Evolutionary conservation across 2,888 invertebrate species (phyloP).

Genomic region (Oscheius myriophilus): DNA sequence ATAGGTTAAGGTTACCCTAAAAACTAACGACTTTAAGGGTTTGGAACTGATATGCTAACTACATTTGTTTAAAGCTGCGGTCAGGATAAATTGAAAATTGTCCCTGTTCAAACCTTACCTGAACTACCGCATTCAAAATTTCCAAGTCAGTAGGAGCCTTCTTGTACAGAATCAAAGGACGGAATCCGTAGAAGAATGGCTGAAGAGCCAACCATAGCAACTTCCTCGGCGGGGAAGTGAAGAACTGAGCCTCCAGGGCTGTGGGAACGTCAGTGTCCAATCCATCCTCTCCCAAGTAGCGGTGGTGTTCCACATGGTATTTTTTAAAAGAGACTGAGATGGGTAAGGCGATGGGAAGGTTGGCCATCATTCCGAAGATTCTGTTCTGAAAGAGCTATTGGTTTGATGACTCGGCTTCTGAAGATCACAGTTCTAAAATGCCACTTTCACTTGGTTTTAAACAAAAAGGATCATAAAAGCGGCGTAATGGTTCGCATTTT

Average conservation of each 20-base stretch:
- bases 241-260: conserved; percentile 87
- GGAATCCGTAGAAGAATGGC: conserved; percentile 91
- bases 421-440: too few relatives aligned
- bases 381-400: conserved; percentile 77
- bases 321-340: conserved; percentile 94
- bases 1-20: too few relatives aligned
- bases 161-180: conserved; percentile 79
- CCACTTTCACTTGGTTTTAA: too few relatives aligned
- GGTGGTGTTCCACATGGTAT: conserved; percentile 92
- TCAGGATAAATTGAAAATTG: too few relatives aligned
- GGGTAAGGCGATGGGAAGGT: conserved; percentile 92
- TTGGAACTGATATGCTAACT: too few relatives aligned
- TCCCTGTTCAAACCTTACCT: too few relatives aligned
- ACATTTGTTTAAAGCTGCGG: too few relatives aligned
- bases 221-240: conserved; percentile 89
- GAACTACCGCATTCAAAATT: conserved; percentile 84
- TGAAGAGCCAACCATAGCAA: conserved; percentile 90
- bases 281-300: conserved; percentile 84
- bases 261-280: conserved; percentile 96
- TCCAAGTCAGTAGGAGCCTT: conserved; percentile 80
- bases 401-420: too few relatives aligned
- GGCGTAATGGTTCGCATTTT: too few relatives aligned
- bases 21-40: too few relatives aligned
- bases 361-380: conserved; percentile 90
- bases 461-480: too few relatives aligned